Percentiles rank a stretch among this genome's conserved stretches.
These are phyloP conservation scores for Dromiciops gliroides DNA, from an alignment of 2,113 vertebrate species.

Conservation along the genomic window DNA sequence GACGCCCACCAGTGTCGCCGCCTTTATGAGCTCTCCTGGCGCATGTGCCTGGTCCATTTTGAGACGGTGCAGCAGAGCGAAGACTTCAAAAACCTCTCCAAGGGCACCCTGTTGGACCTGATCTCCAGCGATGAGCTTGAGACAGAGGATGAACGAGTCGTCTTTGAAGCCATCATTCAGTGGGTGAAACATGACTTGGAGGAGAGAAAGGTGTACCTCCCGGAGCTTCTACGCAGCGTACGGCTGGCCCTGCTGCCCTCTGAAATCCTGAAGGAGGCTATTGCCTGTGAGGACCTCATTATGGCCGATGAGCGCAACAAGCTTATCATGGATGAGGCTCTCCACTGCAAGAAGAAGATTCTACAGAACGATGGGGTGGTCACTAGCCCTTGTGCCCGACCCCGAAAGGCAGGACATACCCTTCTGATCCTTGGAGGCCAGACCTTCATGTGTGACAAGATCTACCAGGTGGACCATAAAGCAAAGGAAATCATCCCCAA, in stretches of 20 bases:
- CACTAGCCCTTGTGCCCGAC: constrained; percentile 92
- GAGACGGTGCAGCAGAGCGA: constrained; percentile 90
- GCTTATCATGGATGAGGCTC: constrained; percentile 92
- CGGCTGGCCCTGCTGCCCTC: constrained; percentile 93
- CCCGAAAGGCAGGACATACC: constrained; percentile 94
- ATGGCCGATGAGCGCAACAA: constrained; percentile 89
- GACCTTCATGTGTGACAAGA: constrained; percentile 98
- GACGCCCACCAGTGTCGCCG: constrained; percentile 96
- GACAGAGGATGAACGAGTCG: constrained; percentile 93
- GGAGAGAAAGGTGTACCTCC: constrained; percentile 86
- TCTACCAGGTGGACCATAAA: constrained; percentile 96
- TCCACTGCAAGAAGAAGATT: constrained; percentile 92
- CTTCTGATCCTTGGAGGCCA: constrained; percentile 95
- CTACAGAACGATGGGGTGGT: constrained; percentile 93
- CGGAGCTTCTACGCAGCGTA: constrained; percentile 90
- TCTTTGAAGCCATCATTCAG: constrained; percentile 91
- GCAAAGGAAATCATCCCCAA: constrained; percentile 97
- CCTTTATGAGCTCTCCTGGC: constrained; percentile 93
- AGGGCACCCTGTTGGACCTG: constrained; percentile 92
- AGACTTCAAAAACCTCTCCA: constrained; percentile 92
- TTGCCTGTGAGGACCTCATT: constrained; percentile 91
- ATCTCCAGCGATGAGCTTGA: constrained; percentile 96
- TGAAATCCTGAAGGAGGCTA: constrained; percentile 90
- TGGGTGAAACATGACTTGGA: constrained; percentile 92
- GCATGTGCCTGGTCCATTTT: constrained; percentile 96